Base-by-base conservation (phyloP, 2,888 invertebrate genomes). In the Asteroscopus sphinx region DNA sequence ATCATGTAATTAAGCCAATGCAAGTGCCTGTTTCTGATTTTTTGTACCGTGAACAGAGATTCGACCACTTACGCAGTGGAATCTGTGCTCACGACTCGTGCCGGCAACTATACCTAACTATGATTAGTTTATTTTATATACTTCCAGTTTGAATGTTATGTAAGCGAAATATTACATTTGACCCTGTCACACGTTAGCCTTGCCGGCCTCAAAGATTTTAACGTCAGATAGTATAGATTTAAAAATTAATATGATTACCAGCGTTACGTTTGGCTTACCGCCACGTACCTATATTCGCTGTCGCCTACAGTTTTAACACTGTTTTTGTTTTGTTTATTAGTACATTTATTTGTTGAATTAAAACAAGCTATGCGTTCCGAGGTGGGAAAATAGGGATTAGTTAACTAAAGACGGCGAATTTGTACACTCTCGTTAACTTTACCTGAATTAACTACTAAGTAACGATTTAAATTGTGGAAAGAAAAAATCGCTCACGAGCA, bases 121-220 rank as follows among this genome's bases (percentile, higher is more conserved):
- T 16, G 26, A 26, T 28, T 16, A 39, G 8, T 64, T 35, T 47
- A 44, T 25, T 56, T 36, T 32, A 13, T 12, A 21, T 39, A 1
- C 21, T 33, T 58, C 32, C 13, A 33, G 39, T 13, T 15, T 11
- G 16, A 45, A 44, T 35, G 13, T 35, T 32, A 33, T 11, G 11
- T 36, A 16, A 61, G 61, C n/a, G 32, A 53, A 36, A 68, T 40
- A 7, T 36, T 64, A 33, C 11, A 28, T 12, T 7, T 40, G 46
- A 36, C 68, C 62, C 37, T 47, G 52, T 47, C 37, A 51, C 25
- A 39, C 17, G 16, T 44, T 45, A 56, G 49, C 62, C 68, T 61
- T 68, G 52, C 1, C 30, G 33, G 42, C 30, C 17, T 47, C 48
- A 15, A 48, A 37, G 9, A 67, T 51, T 42, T 68, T 44, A 35